These are phyloP conservation scores for Saccopteryx bilineata DNA, from an alignment of 2,113 vertebrate genomes.

Conservation along the genomic window DNA sequence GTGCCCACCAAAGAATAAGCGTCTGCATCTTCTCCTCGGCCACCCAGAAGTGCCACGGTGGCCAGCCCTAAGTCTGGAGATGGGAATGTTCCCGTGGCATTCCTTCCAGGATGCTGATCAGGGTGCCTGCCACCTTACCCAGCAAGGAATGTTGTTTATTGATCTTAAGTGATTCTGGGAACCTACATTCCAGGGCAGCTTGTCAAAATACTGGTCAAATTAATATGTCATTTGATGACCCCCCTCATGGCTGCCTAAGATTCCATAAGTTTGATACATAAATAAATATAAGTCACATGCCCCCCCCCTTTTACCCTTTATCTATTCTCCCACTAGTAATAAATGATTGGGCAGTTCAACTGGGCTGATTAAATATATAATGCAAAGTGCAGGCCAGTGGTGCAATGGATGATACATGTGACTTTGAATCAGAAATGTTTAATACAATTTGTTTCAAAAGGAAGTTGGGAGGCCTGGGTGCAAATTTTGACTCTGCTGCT, in stretches of 20 bases:
- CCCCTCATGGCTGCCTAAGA: slow-evolving; percentile 42
- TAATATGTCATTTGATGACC: slow-evolving; percentile 70
- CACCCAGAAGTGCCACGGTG: slow-evolving; percentile 45
- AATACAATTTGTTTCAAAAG: not conserved
- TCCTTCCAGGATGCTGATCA: slow-evolving; percentile 51
- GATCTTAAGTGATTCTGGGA: slow-evolving; percentile 75
- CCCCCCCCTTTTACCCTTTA: not conserved
- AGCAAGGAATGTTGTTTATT: slow-evolving; percentile 74
- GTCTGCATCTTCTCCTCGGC: not conserved
- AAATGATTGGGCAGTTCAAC: not conserved
- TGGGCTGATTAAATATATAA: not conserved
- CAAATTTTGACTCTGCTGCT: not conserved
- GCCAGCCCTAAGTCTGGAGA: slow-evolving; percentile 26
- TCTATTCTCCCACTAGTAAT: slow-evolving; percentile 10
- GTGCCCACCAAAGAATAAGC: not conserved
- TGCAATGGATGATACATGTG: too few relatives aligned
- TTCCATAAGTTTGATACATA: slow-evolving; percentile 52
- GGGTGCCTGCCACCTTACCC: slow-evolving; percentile 39
- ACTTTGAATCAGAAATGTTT: not conserved
- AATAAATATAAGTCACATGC: slow-evolving; percentile 51
- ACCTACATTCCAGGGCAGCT: slow-evolving; percentile 71
- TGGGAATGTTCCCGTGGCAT: slow-evolving; percentile 43
- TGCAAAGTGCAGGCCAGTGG: too few relatives aligned
- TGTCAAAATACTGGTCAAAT: slow-evolving; percentile 79
- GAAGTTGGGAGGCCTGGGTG: not conserved